Conservation (phyloP, 2,888 invertebrate genomes). For the Nemoura dubitans region DNA sequence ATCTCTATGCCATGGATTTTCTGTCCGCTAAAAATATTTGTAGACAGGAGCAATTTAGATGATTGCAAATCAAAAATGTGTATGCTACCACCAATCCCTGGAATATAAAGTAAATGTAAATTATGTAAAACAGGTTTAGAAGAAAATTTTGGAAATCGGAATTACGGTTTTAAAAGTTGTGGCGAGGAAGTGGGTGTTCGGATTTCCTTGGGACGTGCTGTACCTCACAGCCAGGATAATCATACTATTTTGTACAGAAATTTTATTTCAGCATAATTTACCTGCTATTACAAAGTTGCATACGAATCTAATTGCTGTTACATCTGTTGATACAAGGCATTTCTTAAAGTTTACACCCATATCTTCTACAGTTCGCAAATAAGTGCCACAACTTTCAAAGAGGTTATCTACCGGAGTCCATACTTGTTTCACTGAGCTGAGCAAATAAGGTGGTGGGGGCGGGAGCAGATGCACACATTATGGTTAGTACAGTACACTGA, state of each 20-base stretch:
- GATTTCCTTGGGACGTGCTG: not conserved
- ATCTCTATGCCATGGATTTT: conserved; percentile 68
- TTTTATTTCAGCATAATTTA: conserved; percentile 13
- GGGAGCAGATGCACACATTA: not conserved
- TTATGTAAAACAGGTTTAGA: not conserved
- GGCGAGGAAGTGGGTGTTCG: not conserved
- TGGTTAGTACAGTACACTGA: not conserved
- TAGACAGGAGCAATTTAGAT: conserved; percentile 53
- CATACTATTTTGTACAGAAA: not conserved
- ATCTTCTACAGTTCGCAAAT: not conserved
- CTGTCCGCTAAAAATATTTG: conserved; percentile 61
- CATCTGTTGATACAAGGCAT: conserved; percentile 40
- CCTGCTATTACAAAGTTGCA: conserved; percentile 41
- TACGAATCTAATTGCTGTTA: conserved; percentile 42
- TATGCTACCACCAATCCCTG: conserved; percentile 67
- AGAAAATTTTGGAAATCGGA: not conserved
- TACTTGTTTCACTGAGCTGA: not conserved
- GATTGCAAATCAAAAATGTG: conserved; percentile 57
- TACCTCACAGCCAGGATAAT: not conserved
- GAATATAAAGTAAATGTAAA: conserved; percentile 53
- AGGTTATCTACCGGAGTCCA: not conserved
- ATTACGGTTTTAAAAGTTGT: not conserved
- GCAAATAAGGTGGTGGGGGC: not conserved
- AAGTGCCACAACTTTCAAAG: not conserved
- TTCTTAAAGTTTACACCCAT: conserved; percentile 3